Evolutionary conservation across 2,113 vertebrate species (phyloP), one percentile per base, ranked within the genome.

Genomic region (Poeciliopsis occidentalis): DNA sequence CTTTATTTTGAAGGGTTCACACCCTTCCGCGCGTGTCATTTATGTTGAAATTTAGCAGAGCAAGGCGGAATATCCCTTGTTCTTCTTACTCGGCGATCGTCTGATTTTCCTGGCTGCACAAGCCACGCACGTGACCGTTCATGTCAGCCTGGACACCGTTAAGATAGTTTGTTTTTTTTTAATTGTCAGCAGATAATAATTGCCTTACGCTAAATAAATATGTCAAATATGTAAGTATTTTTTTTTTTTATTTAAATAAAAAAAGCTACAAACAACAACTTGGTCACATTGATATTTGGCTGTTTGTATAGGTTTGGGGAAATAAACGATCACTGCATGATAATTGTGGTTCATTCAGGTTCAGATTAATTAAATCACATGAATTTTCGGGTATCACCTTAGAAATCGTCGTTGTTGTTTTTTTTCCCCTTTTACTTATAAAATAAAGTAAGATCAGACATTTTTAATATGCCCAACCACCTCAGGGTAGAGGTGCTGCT

Each of bases 1-100:
- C 19, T 83, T 89, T 85, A 86, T 65, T 81, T 74, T 86, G 82
- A 82, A 85, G 32, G 29, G 10, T 3, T 12, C 19, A 12, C 22
- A 57, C 24, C 4, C 22, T 2, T 22, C 57, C 4, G 72, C 71
- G 31, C 67, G 4, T 1, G 39, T 2, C 24, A 0, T 41, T 29
- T 57, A 1, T 17, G 11, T 29, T 0, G 19, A 19, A 34, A 4
- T 19, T 47, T 2, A 4, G 3, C 11, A 30, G 34, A 47, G n/a
- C 76, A 47, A 63, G 19, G 0, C 1, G 65, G 4, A 26, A 7
- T 47, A 66, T 37, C 69, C 67, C 24, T 70, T 26, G 7, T 47
- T 29, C 60, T 47, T 29, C 60, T 4, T 69, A 72, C 72, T 74
- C 71, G 2, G 65, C 44, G 66, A 78, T 87, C 65, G 60, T 79